Percentiles rank a stretch among this genome's conserved stretches.
These are phyloP conservation scores for Tragelaphus scriptus DNA, from an alignment of 2,113 vertebrate species.

Conservation along the genomic window DNA sequence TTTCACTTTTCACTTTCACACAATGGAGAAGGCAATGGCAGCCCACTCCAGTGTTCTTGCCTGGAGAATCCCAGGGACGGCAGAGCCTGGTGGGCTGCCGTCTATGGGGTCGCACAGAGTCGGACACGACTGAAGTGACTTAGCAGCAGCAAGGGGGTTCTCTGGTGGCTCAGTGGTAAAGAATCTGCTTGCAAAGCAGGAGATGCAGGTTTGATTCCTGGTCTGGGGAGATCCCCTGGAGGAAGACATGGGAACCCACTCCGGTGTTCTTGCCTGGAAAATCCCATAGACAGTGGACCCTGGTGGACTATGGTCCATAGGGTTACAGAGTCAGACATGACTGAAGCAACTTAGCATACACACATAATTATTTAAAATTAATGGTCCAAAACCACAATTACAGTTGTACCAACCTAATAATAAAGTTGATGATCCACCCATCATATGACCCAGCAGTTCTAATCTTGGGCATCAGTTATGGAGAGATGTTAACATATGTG, in stretches of 20 bases:
- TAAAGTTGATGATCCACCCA: not conserved
- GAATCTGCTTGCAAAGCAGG: not conserved
- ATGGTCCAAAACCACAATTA: not conserved
- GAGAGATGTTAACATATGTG: not conserved
- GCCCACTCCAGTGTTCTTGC: too few species aligned
- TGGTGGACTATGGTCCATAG: not conserved
- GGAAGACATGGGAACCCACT: not conserved
- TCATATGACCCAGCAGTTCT: not conserved
- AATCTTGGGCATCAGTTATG: not conserved
- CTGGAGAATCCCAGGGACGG: too few species aligned
- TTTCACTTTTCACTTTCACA: too few species aligned
- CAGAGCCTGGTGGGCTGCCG: too few species aligned
- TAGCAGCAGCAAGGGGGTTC: too few species aligned
- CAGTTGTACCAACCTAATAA: not conserved
- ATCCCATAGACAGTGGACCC: accelerated
- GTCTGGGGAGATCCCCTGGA: not conserved
- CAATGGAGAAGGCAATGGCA: too few species aligned
- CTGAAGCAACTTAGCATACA: not conserved
- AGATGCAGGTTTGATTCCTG: not conserved
- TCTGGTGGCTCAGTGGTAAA: not conserved
- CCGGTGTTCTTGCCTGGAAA: not conserved
- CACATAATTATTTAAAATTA: not conserved
- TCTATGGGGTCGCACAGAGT: too few species aligned
- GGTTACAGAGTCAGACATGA: not conserved
- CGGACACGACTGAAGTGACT: too few species aligned